Conservation (phyloP, 1,140 invertebrate genomes). For the Camponotus pennsylvanicus region DNA sequence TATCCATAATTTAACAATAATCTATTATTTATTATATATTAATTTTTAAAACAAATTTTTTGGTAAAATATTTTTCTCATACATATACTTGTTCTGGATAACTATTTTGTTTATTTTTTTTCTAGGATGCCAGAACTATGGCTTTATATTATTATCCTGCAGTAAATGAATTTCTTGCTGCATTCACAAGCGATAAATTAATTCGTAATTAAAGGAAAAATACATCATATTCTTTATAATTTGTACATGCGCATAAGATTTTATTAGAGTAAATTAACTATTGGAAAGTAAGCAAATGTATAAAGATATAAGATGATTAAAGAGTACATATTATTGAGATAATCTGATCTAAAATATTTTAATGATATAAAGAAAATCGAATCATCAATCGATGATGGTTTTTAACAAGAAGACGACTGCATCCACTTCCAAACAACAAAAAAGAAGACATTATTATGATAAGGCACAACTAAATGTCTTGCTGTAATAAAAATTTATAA, state of each 20-base stretch:
- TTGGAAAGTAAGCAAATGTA: neutral
- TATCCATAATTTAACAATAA: too few species aligned
- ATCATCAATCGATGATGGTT: neutral
- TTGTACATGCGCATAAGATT: neutral
- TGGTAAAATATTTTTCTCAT: neutral
- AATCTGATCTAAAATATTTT: neutral
- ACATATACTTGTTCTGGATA: neutral
- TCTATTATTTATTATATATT: neutral
- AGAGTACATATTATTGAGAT: conserved; percentile 4
- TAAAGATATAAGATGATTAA: neutral
- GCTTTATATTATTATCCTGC: conserved; percentile 72
- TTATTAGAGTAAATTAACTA: neutral
- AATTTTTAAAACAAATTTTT: neutral
- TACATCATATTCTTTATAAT: neutral
- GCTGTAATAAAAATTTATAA: neutral
- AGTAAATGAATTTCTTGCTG: conserved; percentile 72
- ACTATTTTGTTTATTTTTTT: conserved; percentile 21
- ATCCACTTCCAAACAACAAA: neutral
- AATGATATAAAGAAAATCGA: neutral
- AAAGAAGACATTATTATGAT: neutral
- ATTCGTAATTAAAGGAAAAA: neutral
- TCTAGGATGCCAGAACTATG: conserved; percentile 70
- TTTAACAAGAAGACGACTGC: neutral
- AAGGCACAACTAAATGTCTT: neutral
- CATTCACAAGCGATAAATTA: conserved; percentile 11